Evolutionary conservation across 2,888 invertebrate species (phyloP).

Genomic region (Drosophila anomalipes): DNA sequence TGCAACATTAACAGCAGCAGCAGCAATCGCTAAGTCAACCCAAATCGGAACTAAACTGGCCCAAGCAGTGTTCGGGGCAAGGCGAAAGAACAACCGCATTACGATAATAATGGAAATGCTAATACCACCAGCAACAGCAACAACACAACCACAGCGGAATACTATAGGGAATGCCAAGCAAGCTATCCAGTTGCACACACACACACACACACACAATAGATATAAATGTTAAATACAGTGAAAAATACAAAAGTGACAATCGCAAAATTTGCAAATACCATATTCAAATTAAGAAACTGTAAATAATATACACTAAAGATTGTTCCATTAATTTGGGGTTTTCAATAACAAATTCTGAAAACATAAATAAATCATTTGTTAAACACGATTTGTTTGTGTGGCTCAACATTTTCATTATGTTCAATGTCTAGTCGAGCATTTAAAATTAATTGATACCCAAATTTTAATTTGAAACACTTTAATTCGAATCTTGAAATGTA

Average conservation of each 20-base stretch:
- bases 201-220: not conserved
- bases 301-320: not conserved
- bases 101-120: constrained; percentile 76
- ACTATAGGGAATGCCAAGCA: constrained; percentile 35
- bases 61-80: constrained; percentile 52
- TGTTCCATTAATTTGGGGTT: not conserved
- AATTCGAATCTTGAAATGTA: not conserved
- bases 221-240: constrained; percentile 13
- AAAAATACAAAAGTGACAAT: not conserved
- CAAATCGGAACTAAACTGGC: constrained; percentile 40
- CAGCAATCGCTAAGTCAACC: constrained; percentile 19
- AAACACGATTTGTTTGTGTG: not conserved
- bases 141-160: constrained; percentile 5
- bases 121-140: constrained; percentile 46
- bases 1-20: constrained; percentile 23
- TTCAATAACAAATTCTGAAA: not conserved
- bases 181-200: constrained; percentile 46
- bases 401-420: not conserved
- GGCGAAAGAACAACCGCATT: constrained; percentile 68
- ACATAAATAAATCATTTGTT: not conserved
- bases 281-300: not conserved
- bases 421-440: not conserved
- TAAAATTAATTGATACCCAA: not conserved
- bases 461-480: not conserved
- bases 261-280: not conserved